Evolutionary conservation across 2,113 vertebrate species (phyloP), one percentile per base, ranked within the genome.

Genomic region (Hippocampus guttulatus): DNA sequence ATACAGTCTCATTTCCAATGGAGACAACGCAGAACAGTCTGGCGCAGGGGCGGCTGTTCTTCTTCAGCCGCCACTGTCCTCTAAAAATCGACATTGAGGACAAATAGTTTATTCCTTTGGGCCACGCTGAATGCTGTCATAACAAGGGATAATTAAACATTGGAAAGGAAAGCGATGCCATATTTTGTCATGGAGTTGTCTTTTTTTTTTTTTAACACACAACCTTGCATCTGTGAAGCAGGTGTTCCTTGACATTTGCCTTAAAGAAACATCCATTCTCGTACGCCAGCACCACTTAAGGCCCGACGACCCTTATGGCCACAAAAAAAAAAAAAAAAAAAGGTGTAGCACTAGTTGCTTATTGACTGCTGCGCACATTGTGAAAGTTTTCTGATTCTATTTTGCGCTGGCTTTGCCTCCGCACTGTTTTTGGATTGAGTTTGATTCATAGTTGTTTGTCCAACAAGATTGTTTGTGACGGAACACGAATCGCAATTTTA

Each of bases 161-260:
- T 68, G 47, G 16, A 68, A 82, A 80, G 49, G 70, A 85, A 83
- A 86, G 77, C 77, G 67, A 30, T 74, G 71, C 71, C 78, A 77
- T 82, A 84, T 54, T 68, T 51, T 12, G 25, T 18, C 52, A 20
- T 51, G 6, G 16, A 51, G 15, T 61, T 61, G 1, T 61, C 23
- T 65, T 41, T 14, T 11, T 11, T 64, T 11, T 30, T 80, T 80
- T 73, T 41, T 69, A 75, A 80, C 68, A 78, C 74, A 63, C 40
- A 82, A 71, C 54, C 23, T 70, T 5, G 45, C 85, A 87, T 83
- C 81, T 88, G 89, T 55, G 68, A 61, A 69, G 18, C 89, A 90
- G 84, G 82, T 77, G 43, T 41, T 57, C 54, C 61, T 76, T 75
- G 82, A 87, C 89, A 89, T 89, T 87, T 90, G 87, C 73, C 74